Evolutionary conservation across 2,797 vertebrate species (phyloP), one percentile per base, ranked within the genome.

Genomic region (Saxicola maurus): DNA sequence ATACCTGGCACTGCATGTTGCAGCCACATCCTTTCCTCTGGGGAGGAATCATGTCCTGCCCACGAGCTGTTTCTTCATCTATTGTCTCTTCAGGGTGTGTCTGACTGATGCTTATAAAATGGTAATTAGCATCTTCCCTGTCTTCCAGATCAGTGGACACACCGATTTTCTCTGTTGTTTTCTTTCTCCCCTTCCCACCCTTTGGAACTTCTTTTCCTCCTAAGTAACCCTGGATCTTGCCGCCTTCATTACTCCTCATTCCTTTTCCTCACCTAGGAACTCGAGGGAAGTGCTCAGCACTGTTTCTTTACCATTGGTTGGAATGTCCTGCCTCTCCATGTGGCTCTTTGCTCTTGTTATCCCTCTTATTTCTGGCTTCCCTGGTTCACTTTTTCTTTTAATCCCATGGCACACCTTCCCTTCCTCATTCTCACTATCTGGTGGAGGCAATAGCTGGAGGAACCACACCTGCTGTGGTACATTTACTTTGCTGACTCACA

Each of bases 401-500:
- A 23, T 65, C 35, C 23, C 14, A 1, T 65, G 51, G 42, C 21
- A 52, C 9, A 12, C 37, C 23, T 86, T 52, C 23, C 16, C 8
- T 85, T 84, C 68, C 51, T 37, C 55, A 40, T 87, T 55, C 72
- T 84, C 52, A 10, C 38, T 56, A 4, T 48, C 38, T 68, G 53
- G 49, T 73, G 42, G 55, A 85, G 55, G 71, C 43, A 55, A 4
- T 43, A 75, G 33, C 62, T 90, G 69, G 59, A 59, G 74, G 73
- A 90, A n/a, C 89, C 77, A 51, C 24, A 12, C 86, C 87, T 66
- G 35, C 8, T 61, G 69, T 1, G 2, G 31, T 78, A 19, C 40
- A 24, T 88, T 79, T 92, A 21, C 71, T 90, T 81, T 74, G 76
- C 43, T 94, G 92, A 90, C 71, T 94, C 74, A 19, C 45, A 17